phyloP scores from a whole-genome alignment of 2,113 vertebrate species.

The Strix aluco region DNA sequence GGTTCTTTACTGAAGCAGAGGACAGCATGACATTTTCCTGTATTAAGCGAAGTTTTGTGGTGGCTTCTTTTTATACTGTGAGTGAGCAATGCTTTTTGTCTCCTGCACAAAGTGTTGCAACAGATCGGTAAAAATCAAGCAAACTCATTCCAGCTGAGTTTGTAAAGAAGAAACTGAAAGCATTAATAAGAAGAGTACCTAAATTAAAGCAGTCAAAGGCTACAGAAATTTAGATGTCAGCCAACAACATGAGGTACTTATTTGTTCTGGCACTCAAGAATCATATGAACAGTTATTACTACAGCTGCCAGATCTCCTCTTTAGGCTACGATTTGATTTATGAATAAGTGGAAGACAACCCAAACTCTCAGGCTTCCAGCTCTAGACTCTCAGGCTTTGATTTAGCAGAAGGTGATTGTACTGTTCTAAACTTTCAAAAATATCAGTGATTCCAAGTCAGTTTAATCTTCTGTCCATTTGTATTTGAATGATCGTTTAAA shows the following conservation, averaged over 20 bases:
- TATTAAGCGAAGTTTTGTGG: not conserved
- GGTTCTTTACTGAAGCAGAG: not conserved
- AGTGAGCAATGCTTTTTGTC: not conserved
- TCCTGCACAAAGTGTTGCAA: not conserved
- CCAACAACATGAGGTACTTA: not conserved
- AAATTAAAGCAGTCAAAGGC: not conserved
- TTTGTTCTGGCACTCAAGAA: conserved; percentile 20
- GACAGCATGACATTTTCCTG: not conserved
- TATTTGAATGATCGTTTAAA: not conserved
- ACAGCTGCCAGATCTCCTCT: not conserved
- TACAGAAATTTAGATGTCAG: not conserved
- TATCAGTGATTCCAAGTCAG: not conserved
- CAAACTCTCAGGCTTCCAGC: not conserved
- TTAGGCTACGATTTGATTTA: not conserved
- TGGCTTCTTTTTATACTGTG: not conserved
- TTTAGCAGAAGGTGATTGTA: not conserved
- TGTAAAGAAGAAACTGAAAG: not conserved
- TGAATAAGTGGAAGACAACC: not conserved
- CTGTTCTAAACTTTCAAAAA: not conserved
- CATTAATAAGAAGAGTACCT: not conserved
- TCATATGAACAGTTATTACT: not conserved
- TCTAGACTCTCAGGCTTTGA: not conserved
- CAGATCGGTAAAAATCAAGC: not conserved
- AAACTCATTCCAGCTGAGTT: not conserved
- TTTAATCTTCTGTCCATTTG: not conserved